Percentiles rank a stretch among this genome's conserved stretches.
phyloP scores from a whole-genome alignment of 1,140 invertebrate genomes.

The Chrysopa pallens region DNA sequence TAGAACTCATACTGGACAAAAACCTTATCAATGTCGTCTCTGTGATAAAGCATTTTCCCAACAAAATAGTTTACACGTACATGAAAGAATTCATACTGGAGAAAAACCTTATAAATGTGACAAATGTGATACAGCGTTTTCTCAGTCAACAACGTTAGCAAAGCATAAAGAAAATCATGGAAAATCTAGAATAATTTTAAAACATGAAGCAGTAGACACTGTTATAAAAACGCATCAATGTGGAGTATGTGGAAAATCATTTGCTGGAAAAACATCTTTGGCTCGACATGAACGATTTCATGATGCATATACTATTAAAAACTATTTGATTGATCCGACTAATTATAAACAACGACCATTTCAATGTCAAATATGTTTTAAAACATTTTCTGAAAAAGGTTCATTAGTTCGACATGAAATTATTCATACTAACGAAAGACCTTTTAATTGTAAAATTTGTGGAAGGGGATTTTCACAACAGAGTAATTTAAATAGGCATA shows the following conservation, averaged over 20 bases:
- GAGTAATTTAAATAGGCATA: not conserved
- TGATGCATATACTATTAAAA: not conserved
- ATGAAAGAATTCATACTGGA: no score
- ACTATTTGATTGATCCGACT: not conserved
- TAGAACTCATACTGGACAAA: not conserved
- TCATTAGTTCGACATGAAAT: not conserved
- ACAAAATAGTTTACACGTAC: constrained; percentile 12
- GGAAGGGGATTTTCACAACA: not conserved
- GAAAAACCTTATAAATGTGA: no score
- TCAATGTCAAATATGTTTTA: not conserved
- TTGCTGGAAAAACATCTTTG: not conserved
- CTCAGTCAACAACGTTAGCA: no score
- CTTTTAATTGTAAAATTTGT: not conserved
- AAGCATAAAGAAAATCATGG: no score
- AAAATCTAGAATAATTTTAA: no score
- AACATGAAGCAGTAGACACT: no score
- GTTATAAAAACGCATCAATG: not conserved
- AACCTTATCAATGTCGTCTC: not conserved
- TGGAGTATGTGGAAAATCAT: not conserved
- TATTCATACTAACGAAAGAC: not conserved
- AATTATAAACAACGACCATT: not conserved
- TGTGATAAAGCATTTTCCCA: constrained; percentile 11
- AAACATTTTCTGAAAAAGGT: not conserved
- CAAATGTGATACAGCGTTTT: no score
- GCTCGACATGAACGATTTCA: not conserved